Evolutionary conservation across 2,797 vertebrate genomes (phyloP).

Genomic region (Zonotrichia albicollis): DNA sequence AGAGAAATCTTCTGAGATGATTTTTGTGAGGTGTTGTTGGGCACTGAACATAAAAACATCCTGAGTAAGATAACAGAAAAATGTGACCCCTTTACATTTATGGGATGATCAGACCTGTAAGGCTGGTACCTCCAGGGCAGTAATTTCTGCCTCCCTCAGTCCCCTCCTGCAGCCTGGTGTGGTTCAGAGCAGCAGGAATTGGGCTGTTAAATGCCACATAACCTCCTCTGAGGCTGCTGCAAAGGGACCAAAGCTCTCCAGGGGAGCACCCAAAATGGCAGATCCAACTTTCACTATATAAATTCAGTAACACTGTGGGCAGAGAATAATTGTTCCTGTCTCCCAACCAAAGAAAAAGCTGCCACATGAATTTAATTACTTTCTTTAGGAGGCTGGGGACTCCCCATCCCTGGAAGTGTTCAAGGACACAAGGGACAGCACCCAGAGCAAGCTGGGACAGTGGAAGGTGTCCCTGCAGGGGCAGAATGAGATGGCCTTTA

Average conservation of each 20-base stretch:
- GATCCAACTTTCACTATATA: not conserved
- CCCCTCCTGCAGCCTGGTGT: not conserved
- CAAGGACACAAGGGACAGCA: accelerated
- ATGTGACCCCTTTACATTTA: not conserved
- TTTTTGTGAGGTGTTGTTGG: not conserved
- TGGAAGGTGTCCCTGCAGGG: not conserved
- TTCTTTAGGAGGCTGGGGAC: not conserved
- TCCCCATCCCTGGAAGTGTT: not conserved
- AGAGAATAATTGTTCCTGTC: not conserved
- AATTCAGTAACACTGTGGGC: not conserved
- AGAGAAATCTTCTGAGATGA: not conserved
- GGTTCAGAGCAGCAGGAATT: not conserved
- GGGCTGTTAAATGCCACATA: not conserved
- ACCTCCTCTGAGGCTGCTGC: not conserved
- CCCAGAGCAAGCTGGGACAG: not conserved
- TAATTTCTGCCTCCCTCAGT: not conserved
- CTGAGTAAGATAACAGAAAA: not conserved
- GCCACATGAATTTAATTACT: accelerated
- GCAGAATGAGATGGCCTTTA: not conserved
- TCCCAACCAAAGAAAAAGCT: not conserved
- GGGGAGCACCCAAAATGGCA: not conserved
- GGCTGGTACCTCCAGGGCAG: not conserved
- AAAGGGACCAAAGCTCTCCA: not conserved
- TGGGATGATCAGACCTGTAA: not conserved
- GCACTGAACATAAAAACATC: not conserved